Conservation (phyloP, 2,888 invertebrate species). For the Leptopilina drosophilae region DNA sequence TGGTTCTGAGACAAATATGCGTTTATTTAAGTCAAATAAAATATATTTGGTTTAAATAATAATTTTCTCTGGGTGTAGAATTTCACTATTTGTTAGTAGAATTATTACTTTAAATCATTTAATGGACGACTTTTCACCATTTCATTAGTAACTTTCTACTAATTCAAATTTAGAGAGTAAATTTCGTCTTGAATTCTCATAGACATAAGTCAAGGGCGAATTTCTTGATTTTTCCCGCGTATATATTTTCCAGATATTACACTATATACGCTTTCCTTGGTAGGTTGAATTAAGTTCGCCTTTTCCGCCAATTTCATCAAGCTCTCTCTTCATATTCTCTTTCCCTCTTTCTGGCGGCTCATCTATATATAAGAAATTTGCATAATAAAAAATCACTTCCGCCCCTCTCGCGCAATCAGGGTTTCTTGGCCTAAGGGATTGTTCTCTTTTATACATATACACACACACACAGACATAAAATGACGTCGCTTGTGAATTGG, state of each 20-base stretch:
- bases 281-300: constrained; percentile 24
- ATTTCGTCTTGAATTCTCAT: background rate
- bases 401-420: constrained; percentile 54
- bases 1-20: too few species aligned
- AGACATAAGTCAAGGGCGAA: background rate
- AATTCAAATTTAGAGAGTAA: too few species aligned
- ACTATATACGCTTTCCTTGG: background rate
- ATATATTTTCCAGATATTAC: background rate
- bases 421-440: constrained; percentile 35
- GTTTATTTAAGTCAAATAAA: too few species aligned
- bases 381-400: constrained; percentile 63
- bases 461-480: background rate
- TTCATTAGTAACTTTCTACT: too few species aligned
- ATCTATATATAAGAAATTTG: constrained; percentile 55
- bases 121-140: too few species aligned
- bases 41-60: too few species aligned
- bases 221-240: background rate
- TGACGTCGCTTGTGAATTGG: constrained; percentile 47
- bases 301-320: constrained; percentile 23
- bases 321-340: constrained; percentile 29
- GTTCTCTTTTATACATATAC: background rate
- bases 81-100: too few species aligned
- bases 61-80: too few species aligned
- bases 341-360: constrained; percentile 13
- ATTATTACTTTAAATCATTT: too few species aligned